phyloP scores from a whole-genome alignment of 2,797 vertebrate genomes.

The Denticeps clupeoides region DNA sequence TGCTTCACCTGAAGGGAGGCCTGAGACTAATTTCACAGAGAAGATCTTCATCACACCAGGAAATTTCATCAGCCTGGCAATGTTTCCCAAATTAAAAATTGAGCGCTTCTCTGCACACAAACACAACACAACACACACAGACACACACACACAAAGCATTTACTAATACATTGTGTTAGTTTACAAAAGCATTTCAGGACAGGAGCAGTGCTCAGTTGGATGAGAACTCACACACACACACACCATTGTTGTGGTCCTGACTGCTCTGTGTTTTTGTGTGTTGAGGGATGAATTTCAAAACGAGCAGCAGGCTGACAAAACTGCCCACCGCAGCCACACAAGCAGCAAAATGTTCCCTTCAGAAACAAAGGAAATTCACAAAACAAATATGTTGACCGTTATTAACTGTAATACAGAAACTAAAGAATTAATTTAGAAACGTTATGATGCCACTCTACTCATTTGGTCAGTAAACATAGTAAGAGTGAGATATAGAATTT shows the following conservation, averaged over 20 bases:
- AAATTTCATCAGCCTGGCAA: constrained; percentile 69
- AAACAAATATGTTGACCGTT: not conserved
- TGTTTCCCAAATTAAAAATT: constrained; percentile 71
- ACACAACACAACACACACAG: not conserved
- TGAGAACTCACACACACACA: no score
- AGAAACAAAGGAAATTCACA: constrained; percentile 15
- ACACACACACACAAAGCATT: not conserved
- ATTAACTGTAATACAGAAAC: not conserved
- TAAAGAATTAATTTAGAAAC: no score
- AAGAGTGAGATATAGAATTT: no score
- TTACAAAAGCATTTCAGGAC: not conserved
- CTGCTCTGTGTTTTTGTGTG: constrained; percentile 54
- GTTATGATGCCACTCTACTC: no score
- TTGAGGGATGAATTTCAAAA: constrained; percentile 66
- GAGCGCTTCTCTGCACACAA: constrained; percentile 22
- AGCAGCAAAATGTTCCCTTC: constrained; percentile 62
- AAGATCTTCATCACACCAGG: constrained; percentile 69
- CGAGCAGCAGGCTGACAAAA: constrained; percentile 59
- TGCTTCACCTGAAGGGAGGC: constrained; percentile 81
- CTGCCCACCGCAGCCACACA: constrained; percentile 58
- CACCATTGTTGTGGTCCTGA: constrained; percentile 41
- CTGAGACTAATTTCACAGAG: constrained; percentile 70
- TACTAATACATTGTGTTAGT: not conserved
- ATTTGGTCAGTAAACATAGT: no score
- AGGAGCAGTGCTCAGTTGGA: no score